Conservation (phyloP, 2,113 vertebrate genomes). For the Galemys pyrenaicus region DNA sequence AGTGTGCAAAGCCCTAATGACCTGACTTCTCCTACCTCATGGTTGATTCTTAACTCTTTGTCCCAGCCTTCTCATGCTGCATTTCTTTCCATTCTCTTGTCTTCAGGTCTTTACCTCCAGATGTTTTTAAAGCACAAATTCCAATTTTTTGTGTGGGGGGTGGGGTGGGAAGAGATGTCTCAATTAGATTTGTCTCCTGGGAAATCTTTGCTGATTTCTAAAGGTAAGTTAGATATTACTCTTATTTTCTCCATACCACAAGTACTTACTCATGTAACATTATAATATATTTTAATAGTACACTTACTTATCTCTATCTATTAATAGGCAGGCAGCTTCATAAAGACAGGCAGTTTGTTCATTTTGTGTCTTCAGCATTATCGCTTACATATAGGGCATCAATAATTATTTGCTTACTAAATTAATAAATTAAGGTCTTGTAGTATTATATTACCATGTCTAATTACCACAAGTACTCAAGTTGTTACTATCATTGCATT, state of each 20-base stretch:
- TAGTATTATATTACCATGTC: background rate
- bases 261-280: background rate
- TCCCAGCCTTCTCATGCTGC: background rate
- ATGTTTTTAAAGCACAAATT: background rate
- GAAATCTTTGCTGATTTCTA: background rate
- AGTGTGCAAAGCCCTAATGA: background rate
- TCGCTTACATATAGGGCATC: background rate
- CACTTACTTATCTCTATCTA: background rate
- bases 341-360: background rate
- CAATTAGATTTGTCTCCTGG: background rate
- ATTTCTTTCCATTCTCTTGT: background rate
- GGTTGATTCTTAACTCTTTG: background rate
- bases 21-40: background rate
- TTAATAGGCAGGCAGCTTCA: background rate
- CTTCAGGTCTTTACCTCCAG: background rate
- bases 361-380: background rate
- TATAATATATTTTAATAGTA: background rate
- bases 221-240: background rate
- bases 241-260: background rate
- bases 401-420: background rate
- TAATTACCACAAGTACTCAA: background rate
- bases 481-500: background rate
- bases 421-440: conserved; percentile 1
- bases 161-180: background rate
- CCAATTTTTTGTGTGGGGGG: background rate